Base-by-base conservation (phyloP, 2,888 invertebrate genomes). In the Brachyopa scutellaris region DNA sequence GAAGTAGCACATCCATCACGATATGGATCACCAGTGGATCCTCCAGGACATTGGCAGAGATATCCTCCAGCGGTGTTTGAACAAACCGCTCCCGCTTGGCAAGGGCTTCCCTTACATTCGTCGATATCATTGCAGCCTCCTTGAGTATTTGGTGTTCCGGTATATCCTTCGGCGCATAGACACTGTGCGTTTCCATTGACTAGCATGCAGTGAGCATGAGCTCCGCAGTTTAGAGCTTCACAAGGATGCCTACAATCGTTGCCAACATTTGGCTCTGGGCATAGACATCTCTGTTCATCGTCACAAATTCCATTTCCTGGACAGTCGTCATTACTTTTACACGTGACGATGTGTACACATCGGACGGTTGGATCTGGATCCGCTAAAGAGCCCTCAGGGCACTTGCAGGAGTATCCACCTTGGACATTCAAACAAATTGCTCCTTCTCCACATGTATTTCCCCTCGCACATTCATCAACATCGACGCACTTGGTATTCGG, bases 221-320 rank as follows among this genome's bases (percentile, higher is more conserved):
- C 94, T 51, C 96, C 95, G 88, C 97, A 97, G 69, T 93, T 93
- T 33, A 95, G 91, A 21, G 94, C 93, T 92, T 97, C 97, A 88
- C 97, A 97, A 0, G 97, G 97, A 94, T 97, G 97, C 90, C 97
- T 93, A 87, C 97, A 97, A 87, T 97, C 96, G 86, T 97, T 96
- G 86, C 97, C 97, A 85, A 96, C 92, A 88, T 97, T 97, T 0
- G 97, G 97, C 87, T 96, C 96, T 1, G 97, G 97, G 86, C 97
- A 97, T 33, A 96, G 89, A 88, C 97, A 97, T 86, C 95, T 93
- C 74, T 94, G 93, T 84, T 94, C 93, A 5, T 91, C 88, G 87
- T 97, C 95, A 87, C 97, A 97, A 85, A 97, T 91, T 3, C 97
- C 95, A 91, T 97, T 97, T 86, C 97, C 97, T 21, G 97, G 97